Evolutionary conservation across 2,888 invertebrate species (phyloP), one percentile per base, ranked within the genome.

Genomic region (Tachina fera): DNA sequence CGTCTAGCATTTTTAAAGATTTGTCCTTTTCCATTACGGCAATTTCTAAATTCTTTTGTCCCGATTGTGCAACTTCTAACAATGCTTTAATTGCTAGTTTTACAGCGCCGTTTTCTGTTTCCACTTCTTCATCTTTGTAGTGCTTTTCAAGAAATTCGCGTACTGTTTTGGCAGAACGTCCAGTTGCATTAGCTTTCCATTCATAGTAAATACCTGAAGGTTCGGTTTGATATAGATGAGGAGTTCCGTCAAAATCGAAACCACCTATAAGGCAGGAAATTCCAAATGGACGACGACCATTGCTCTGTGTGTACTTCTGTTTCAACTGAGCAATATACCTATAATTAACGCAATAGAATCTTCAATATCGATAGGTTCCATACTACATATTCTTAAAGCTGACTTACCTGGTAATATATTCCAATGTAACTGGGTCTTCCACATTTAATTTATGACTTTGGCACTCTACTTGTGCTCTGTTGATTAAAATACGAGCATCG

Each of bases 101-200:
- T 4, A 99, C 97, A 47, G 97, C 96, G 81, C 97, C 97, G 89
- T 95, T 95, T 91, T 97, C 97, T 13, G 95, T 94, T 14, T 88
- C 88, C n/a, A 97, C 97, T 90, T 97, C 96, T 89, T 98, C 98
- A 58, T 96, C 93, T 72, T 96, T 96, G 92, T 99, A 99, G 92
- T 98, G 97, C 92, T 99, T 99, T 93, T 99, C 99, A 89, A 99
- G 94, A 93, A 98, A 99, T 93, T 99, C 99, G 83, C 98, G 95
- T 0, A 97, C 99, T 45, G 99, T 98, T 93, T 99, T 99, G 3
- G 99, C 99, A 88, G 98, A 98, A 88, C 99, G 95, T 4, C 99
- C 99, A 76, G 99, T 99, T 11, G 99, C 99, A 94, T 99, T 99
- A 1, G 99, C 99, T 94, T 98, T 98, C 98, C 99, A 99, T 93